These are phyloP conservation scores for Cylindroiulus punctatus DNA, from an alignment of 2,888 invertebrate genomes.

Conservation along the genomic window DNA sequence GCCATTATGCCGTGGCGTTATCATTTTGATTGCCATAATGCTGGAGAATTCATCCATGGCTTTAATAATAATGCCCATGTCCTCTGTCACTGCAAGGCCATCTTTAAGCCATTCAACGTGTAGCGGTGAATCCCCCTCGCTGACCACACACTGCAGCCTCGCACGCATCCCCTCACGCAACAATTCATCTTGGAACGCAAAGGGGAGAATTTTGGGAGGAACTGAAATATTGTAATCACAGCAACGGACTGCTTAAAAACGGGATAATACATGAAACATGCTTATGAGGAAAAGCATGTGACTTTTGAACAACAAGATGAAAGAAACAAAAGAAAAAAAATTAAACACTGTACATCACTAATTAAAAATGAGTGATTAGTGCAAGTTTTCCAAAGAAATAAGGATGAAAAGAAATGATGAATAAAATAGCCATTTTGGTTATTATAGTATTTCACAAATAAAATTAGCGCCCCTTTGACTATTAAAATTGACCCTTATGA, in stretches of 20 bases:
- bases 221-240: conserved; percentile 70
- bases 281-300: too few species aligned
- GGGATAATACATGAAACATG: too few species aligned
- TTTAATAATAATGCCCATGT: conserved; percentile 61
- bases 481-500: too few species aligned
- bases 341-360: too few species aligned
- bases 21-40: conserved; percentile 70
- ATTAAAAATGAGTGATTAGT: too few species aligned
- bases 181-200: conserved; percentile 77
- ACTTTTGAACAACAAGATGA: too few species aligned
- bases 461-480: too few species aligned
- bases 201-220: conserved; percentile 86
- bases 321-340: too few species aligned
- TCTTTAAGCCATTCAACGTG: conserved; percentile 83
- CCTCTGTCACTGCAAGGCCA: conserved; percentile 69
- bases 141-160: conserved; percentile 76
- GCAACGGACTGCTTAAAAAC: background rate
- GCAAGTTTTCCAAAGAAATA: too few species aligned
- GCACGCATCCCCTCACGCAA: conserved; percentile 81
- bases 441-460: too few species aligned
- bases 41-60: conserved; percentile 65
- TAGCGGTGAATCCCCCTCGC: conserved; percentile 83
- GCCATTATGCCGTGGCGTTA: conserved; percentile 76
- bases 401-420: too few species aligned
- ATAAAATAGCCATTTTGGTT: too few species aligned